A percentile compares a stretch with the other conserved stretches of the same genome.
Evolutionary conservation across 2,888 invertebrate species (phyloP).

Genomic region (Xestia ashworthii): DNA sequence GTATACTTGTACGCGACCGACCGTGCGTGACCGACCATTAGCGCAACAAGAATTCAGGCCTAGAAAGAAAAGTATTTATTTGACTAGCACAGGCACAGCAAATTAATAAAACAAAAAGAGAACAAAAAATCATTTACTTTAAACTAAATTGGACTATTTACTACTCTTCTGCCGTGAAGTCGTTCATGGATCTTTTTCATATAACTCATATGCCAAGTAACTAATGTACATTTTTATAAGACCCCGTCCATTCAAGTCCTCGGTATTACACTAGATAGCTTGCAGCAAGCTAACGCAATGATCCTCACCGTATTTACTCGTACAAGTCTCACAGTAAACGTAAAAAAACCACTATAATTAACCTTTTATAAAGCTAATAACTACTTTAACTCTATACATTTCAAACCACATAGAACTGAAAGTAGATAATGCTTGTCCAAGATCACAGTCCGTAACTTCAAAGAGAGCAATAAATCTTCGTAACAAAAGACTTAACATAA

Average conservation of each 20-base stretch:
- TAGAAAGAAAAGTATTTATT: too few species aligned
- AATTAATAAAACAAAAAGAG: too few species aligned
- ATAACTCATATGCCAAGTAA: neutral
- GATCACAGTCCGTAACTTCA: constrained; percentile 62
- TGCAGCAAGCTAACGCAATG: neutral
- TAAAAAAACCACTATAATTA: neutral
- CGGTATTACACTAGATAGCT: neutral
- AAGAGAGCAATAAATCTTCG: constrained; percentile 65
- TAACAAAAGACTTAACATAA: constrained; percentile 67
- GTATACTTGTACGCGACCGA: too few species aligned
- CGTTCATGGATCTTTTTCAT: neutral
- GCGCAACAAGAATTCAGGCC: too few species aligned
- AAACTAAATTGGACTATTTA: too few species aligned
- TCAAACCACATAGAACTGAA: constrained; percentile 24
- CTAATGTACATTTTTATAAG: neutral
- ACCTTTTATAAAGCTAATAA: neutral
- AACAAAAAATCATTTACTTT: too few species aligned
- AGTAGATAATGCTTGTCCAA: constrained; percentile 54
- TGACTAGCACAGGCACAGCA: too few species aligned
- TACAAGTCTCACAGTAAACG: neutral
- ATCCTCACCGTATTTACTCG: neutral
- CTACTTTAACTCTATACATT: constrained; percentile 15
- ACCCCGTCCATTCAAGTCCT: neutral
- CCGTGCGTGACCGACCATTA: too few species aligned
- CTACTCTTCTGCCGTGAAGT: neutral